These are phyloP conservation scores for Deilephila porcellus DNA, from an alignment of 2,888 invertebrate genomes.

Conservation along the genomic window DNA sequence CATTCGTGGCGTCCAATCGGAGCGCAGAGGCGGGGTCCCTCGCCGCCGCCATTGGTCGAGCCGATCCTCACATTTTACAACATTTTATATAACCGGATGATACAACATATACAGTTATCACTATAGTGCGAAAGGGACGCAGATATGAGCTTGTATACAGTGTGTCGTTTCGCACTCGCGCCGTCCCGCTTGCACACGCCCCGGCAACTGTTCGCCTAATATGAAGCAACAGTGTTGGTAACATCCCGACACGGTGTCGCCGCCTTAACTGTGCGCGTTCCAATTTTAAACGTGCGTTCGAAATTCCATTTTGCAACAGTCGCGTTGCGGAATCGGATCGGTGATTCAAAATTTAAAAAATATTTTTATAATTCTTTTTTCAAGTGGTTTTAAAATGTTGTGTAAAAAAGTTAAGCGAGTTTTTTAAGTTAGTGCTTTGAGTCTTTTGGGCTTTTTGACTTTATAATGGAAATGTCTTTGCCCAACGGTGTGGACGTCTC, in stretches of 20 bases:
- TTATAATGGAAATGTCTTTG: conserved; percentile 88
- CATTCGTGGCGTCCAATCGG: conserved; percentile 68
- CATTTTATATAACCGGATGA: conserved; percentile 84
- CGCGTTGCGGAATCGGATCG: conserved; percentile 35
- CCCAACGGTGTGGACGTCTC: conserved; percentile 95
- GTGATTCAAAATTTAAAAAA: neutral
- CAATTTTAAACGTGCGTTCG: conserved; percentile 16
- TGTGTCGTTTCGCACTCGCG: conserved; percentile 74
- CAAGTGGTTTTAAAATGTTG: conserved; percentile 9
- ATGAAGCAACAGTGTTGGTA: conserved; percentile 81
- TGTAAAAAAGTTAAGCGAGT: conserved; percentile 22
- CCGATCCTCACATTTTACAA: conserved; percentile 72
- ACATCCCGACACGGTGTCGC: conserved; percentile 65
- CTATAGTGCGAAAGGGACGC: conserved; percentile 70
- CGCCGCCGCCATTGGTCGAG: conserved; percentile 62
- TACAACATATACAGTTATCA: conserved; percentile 85
- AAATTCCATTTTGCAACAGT: conserved; percentile 25
- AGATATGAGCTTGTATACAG: conserved; percentile 68
- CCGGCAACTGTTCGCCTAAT: conserved; percentile 74
- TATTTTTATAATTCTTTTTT: conserved; percentile 11
- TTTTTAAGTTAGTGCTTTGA: conserved; percentile 34
- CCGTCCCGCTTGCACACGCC: conserved; percentile 61
- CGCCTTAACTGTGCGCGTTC: conserved; percentile 53
- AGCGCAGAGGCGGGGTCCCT: conserved; percentile 64
- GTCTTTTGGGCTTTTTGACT: conserved; percentile 40